These are phyloP conservation scores for Drosophila borborema DNA, from an alignment of 2,888 invertebrate species.

Conservation along the genomic window DNA sequence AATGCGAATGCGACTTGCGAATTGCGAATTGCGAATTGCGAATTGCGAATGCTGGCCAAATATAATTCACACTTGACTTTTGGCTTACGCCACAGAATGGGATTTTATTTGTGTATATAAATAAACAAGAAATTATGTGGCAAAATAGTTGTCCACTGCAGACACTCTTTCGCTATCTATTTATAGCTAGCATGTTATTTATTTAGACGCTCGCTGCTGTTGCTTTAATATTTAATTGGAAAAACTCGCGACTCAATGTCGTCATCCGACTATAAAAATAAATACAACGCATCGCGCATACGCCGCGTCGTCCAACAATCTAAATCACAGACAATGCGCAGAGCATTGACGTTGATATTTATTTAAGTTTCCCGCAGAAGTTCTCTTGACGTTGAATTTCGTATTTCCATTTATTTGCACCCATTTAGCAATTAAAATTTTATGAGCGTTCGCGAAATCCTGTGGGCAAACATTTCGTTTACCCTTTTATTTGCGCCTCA, in stretches of 20 bases:
- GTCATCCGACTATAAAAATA: slow-evolving; percentile 73
- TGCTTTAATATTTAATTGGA: slow-evolving; percentile 69
- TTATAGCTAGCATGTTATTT: slow-evolving; percentile 48
- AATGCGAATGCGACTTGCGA: not conserved
- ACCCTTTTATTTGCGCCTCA: slow-evolving; percentile 24
- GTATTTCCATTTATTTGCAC: slow-evolving; percentile 1
- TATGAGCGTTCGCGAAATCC: slow-evolving; percentile 9
- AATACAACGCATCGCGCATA: slow-evolving; percentile 47
- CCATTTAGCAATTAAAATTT: slow-evolving; percentile 33
- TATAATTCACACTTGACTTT: slow-evolving; percentile 41
- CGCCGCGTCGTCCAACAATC: slow-evolving; percentile 32
- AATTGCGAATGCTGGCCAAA: slow-evolving; percentile 16
- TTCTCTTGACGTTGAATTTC: slow-evolving; percentile 22
- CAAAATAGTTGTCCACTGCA: slow-evolving; percentile 31
- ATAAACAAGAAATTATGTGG: slow-evolving; percentile 37
- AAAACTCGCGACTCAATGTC: slow-evolving; percentile 72
- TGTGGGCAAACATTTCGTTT: slow-evolving; percentile 10
- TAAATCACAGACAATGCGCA: slow-evolving; percentile 22
- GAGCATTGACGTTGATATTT: slow-evolving; percentile 32
- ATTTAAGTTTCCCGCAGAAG: slow-evolving; percentile 11
- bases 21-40: not conserved
- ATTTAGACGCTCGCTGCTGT: slow-evolving; percentile 25
- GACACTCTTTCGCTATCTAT: slow-evolving; percentile 30
- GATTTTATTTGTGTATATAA: slow-evolving; percentile 19
- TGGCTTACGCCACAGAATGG: slow-evolving; percentile 26